Conservation (phyloP, 2,113 vertebrate genomes). For the pig (Sus scrofa) region DNA sequence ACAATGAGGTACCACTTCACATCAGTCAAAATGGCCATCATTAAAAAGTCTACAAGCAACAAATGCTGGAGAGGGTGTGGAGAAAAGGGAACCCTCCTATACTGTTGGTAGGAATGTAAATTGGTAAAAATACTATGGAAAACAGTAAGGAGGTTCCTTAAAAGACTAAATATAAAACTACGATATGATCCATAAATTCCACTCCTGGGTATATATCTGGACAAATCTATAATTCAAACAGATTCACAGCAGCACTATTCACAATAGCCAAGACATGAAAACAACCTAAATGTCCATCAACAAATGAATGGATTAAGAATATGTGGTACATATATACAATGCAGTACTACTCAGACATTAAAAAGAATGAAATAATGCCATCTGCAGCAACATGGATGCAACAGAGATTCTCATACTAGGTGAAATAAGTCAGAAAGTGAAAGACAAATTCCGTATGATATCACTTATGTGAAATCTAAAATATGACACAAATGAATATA, state of each 20-base stretch:
- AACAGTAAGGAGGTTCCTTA: background rate
- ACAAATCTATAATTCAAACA: background rate
- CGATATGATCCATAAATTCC: background rate
- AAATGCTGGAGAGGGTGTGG: background rate
- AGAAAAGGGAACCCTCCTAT: background rate
- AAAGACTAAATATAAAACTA: too few relatives aligned
- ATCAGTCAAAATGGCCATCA: background rate
- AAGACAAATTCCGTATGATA: background rate
- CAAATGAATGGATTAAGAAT: background rate
- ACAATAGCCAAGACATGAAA: background rate
- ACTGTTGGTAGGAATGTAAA: background rate
- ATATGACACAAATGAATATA: background rate
- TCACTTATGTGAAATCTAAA: background rate
- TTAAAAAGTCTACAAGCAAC: background rate
- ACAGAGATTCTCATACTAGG: background rate
- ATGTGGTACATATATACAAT: background rate
- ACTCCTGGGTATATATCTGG: background rate
- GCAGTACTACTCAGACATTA: background rate
- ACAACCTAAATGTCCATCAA: background rate
- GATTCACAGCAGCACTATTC: background rate
- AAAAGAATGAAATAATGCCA: background rate
- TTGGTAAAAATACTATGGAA: background rate
- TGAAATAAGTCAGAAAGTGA: background rate
- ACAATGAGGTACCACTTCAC: background rate
- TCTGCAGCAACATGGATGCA: background rate